These are phyloP conservation scores for Notodonta ziczac DNA, from an alignment of 2,888 invertebrate species.

Conservation along the genomic window DNA sequence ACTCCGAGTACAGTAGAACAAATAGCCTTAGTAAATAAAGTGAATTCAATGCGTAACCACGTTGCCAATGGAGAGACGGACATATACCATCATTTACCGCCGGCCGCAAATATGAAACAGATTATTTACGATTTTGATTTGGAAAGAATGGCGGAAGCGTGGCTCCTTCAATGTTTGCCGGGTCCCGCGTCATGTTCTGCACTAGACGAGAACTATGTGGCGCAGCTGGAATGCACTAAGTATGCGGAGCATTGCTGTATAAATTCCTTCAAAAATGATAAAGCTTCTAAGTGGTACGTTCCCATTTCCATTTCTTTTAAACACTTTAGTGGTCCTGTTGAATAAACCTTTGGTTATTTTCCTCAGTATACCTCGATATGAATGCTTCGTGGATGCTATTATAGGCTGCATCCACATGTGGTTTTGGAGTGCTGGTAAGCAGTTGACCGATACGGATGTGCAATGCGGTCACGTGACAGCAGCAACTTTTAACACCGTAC, in stretches of 20 bases:
- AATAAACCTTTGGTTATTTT: conserved; percentile 14
- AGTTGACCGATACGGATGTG: conserved; percentile 57
- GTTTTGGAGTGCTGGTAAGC: conserved; percentile 63
- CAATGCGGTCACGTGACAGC: conserved; percentile 63
- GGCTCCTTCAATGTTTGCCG: conserved; percentile 74
- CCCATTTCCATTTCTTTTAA: background rate
- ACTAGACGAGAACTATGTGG: conserved; percentile 60
- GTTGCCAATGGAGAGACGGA: conserved; percentile 60
- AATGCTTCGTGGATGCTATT: conserved; percentile 66
- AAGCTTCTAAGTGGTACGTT: conserved; percentile 54
- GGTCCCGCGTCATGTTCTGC: conserved; percentile 72
- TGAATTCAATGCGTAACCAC: conserved; percentile 75
- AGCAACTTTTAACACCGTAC: conserved; percentile 61
- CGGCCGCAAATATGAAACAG: conserved; percentile 74
- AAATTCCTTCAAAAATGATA: conserved; percentile 32
- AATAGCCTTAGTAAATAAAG: conserved; percentile 61
- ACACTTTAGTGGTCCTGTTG: background rate
- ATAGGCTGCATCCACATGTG: conserved; percentile 73
- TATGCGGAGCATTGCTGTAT: conserved; percentile 62
- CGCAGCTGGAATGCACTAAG: conserved; percentile 74
- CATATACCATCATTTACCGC: conserved; percentile 63
- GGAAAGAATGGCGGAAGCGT: conserved; percentile 65
- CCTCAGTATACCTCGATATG: conserved; percentile 62
- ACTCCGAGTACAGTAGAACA: conserved; percentile 56
- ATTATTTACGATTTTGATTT: conserved; percentile 71